Percentiles rank a stretch among this genome's conserved stretches.
Conservation (phyloP, 1,140 invertebrate genomes). For the Diabrotica undecimpunctata region DNA sequence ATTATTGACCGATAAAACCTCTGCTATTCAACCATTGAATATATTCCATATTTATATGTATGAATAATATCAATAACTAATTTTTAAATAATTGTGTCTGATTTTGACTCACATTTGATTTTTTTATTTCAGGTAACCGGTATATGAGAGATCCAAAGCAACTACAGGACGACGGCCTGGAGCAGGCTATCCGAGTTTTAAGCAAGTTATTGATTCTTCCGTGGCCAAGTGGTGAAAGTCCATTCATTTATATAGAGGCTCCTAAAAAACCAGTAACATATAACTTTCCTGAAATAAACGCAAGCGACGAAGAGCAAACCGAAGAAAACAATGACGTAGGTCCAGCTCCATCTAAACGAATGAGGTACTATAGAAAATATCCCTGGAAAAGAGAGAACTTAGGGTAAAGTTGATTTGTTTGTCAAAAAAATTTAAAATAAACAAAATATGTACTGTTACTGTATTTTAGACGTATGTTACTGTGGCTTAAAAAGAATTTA, state of each 20-base stretch:
- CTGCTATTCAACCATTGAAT: no score
- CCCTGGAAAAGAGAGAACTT: constrained; percentile 59
- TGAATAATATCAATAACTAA: no score
- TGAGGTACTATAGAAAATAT: constrained; percentile 58
- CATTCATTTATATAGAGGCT: constrained; percentile 51
- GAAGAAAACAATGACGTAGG: constrained; percentile 11
- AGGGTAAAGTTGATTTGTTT: constrained; percentile 32
- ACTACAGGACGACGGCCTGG: constrained; percentile 22
- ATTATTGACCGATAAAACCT: no score
- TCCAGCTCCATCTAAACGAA: constrained; percentile 47
- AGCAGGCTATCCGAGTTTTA: constrained; percentile 31
- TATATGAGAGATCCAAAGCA: neutral
- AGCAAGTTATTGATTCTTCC: constrained; percentile 35
- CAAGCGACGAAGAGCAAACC: constrained; percentile 16
- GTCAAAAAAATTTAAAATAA: constrained; percentile 42
- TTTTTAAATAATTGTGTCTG: no score
- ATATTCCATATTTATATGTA: no score
- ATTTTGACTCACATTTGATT: no score
- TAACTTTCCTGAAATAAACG: constrained; percentile 25
- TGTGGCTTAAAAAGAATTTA: no score
- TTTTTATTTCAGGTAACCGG: neutral
- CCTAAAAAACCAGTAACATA: constrained; percentile 22
- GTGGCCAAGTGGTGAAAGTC: constrained; percentile 40
- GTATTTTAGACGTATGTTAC: no score
- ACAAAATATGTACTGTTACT: no score